A percentile compares a stretch with the other conserved stretches of the same genome.
phyloP scores from a whole-genome alignment of 2,888 invertebrate species.

The Ligdia adustata region DNA sequence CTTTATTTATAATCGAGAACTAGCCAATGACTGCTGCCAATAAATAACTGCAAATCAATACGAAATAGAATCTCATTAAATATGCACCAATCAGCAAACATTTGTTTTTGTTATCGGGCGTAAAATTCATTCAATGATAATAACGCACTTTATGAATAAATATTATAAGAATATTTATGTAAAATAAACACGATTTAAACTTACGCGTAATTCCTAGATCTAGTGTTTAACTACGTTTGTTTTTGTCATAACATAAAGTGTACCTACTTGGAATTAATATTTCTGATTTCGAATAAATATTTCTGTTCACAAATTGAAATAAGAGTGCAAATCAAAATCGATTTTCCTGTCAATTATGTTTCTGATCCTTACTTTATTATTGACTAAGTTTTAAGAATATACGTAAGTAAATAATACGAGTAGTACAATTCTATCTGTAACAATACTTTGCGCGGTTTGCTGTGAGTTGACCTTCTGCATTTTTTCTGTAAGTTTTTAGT shows the following conservation, averaged over 20 bases:
- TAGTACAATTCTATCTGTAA: no score
- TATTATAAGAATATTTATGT: not conserved
- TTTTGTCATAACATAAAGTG: not conserved
- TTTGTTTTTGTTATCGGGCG: conserved; percentile 2
- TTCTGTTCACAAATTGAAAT: not conserved
- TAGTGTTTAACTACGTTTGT: not conserved
- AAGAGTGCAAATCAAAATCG: not conserved
- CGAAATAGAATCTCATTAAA: not conserved
- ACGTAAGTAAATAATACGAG: no score
- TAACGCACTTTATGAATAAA: conserved; percentile 2
- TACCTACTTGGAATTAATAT: not conserved
- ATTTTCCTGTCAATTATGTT: not conserved
- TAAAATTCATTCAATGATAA: not conserved
- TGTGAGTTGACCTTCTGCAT: conserved; percentile 11
- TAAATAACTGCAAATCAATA: not conserved
- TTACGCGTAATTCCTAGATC: not conserved
- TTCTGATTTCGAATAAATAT: not conserved
- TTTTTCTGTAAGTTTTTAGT: conserved; percentile 21
- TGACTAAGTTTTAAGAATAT: no score
- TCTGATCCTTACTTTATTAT: not conserved
- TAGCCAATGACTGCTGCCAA: no score
- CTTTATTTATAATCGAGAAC: no score
- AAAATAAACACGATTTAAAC: conserved; percentile 1
- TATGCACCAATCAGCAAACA: not conserved
- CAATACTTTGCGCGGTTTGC: no score